Base-by-base conservation (phyloP, 2,888 invertebrate genomes). In the Lepas anatifera region DNA sequence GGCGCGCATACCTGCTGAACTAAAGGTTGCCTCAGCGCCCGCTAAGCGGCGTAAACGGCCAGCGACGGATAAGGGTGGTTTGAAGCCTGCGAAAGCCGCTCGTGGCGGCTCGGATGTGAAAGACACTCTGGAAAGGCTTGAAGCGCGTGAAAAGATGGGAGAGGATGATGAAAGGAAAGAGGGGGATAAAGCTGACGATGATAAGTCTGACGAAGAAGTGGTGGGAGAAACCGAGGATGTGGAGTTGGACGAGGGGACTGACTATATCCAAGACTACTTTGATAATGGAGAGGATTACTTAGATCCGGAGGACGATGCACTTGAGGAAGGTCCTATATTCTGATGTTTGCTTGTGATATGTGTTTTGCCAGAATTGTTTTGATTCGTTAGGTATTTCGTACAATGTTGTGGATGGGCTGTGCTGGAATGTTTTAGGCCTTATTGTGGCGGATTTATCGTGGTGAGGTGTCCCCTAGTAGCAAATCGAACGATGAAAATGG, bases 201-300 rank as follows among this genome's bases (percentile, higher is more conserved):
- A 86, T 66, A 84, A 83, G 63, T 84, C 85, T 71, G 86, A 87
- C 72, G 83, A 82, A 70, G 84, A 84, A 63, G 83, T 84, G 7
- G 83, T 84, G 7, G 75, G 78, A 7, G 87, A 86, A 66, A 84
- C 83, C 67, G 84, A 85, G 71, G 86, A 87, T 69, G 73, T 90
- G 77, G 92, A 92, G 80, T 87, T 91, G 85, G 92, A 92, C 77
- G 91, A 91, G 77, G 92, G 92, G 29, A 92, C 91, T 32, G 92
- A 92, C 79, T 92, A 92, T 77, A 89, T 88, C 0, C 89, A 90
- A 76, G 91, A 88, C 77, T 92, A 91, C 78, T 92, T 92, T 79
- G 92, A 92, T 78, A 91, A 92, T 79, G 92, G 92, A 1, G 92
- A 92, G 80, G 87, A 85, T 41, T 91, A 89, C 76, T 72, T 80